A percentile compares a stretch with the other conserved stretches of the same genome.
Evolutionary conservation across 2,888 invertebrate genomes (phyloP).

Genomic region (Noctua janthina): DNA sequence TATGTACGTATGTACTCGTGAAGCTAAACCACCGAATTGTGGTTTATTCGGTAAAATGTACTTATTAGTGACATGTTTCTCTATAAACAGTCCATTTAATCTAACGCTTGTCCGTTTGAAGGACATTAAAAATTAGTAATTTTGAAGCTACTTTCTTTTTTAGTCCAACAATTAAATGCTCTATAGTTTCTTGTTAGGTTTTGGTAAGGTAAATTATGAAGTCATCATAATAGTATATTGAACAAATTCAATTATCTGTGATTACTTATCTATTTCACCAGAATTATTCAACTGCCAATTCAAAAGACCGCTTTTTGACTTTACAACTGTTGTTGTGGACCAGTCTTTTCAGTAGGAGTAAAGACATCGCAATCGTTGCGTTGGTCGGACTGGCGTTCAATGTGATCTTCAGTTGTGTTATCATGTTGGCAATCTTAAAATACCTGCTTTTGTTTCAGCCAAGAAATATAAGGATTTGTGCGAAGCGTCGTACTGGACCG

Average conservation of each 20-base stretch:
- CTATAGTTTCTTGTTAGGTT: not conserved
- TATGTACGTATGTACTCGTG: slow-evolving; percentile 24
- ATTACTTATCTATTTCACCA: too few species aligned
- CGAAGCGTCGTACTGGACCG: slow-evolving; percentile 83
- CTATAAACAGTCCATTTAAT: not conserved
- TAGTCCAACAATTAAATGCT: not conserved
- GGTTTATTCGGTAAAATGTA: slow-evolving; percentile 7
- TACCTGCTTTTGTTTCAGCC: slow-evolving; percentile 75
- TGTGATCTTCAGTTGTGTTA: not conserved
- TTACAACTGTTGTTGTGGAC: not conserved
- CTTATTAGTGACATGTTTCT: not conserved
- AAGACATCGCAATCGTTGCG: not conserved
- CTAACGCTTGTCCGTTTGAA: not conserved
- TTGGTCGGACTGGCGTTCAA: not conserved
- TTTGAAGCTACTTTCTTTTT: not conserved
- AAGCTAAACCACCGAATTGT: slow-evolving; percentile 27
- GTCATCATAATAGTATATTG: not conserved
- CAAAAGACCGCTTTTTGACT: not conserved
- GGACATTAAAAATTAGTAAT: not conserved
- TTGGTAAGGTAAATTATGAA: not conserved
- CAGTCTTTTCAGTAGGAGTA: not conserved
- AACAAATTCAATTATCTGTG: not conserved
- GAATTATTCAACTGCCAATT: too few species aligned
- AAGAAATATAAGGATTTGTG: slow-evolving; percentile 85
- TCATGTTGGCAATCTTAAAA: not conserved